Evolutionary conservation across 2,797 vertebrate genomes (phyloP).

Genomic region (Vultur gryphus): DNA sequence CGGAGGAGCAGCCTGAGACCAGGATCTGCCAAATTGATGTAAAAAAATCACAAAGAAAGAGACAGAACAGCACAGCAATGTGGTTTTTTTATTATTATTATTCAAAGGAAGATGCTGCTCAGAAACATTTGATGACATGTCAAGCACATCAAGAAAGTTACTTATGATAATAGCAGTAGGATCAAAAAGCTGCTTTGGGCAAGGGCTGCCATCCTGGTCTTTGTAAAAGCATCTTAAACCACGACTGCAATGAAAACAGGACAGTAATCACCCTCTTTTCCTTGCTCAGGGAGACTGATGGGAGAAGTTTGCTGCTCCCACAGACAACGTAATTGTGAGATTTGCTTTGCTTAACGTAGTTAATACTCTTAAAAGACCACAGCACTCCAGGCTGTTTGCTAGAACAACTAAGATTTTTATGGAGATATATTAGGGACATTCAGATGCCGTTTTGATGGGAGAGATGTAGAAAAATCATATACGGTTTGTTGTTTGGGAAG

Average conservation of each 20-base stretch:
- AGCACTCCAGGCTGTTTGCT: conserved; percentile 10
- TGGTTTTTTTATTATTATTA: background rate
- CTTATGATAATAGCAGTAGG: background rate
- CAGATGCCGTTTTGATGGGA: background rate
- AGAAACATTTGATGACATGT: background rate
- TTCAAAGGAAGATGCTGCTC: background rate
- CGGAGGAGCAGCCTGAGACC: background rate
- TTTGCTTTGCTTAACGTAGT: conserved; percentile 44
- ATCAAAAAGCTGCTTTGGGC: conserved; percentile 12
- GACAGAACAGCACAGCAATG: background rate
- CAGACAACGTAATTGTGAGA: background rate
- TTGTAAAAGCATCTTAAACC: background rate
- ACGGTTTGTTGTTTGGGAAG: background rate
- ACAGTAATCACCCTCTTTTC: background rate
- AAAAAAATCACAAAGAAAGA: background rate
- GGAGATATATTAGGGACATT: background rate
- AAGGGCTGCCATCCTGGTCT: background rate
- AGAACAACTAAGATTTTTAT: conserved; percentile 33
- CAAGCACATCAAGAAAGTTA: background rate
- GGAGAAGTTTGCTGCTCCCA: conserved; percentile 17
- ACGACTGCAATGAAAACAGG: background rate
- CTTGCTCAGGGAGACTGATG: conserved; percentile 4
- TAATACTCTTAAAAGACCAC: conserved; percentile 31
- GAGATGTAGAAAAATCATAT: background rate
- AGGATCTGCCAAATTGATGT: background rate